Evolutionary conservation across 23 tunicate genomes (phyloP).

Genomic region (Trididemnum nubilum): DNA sequence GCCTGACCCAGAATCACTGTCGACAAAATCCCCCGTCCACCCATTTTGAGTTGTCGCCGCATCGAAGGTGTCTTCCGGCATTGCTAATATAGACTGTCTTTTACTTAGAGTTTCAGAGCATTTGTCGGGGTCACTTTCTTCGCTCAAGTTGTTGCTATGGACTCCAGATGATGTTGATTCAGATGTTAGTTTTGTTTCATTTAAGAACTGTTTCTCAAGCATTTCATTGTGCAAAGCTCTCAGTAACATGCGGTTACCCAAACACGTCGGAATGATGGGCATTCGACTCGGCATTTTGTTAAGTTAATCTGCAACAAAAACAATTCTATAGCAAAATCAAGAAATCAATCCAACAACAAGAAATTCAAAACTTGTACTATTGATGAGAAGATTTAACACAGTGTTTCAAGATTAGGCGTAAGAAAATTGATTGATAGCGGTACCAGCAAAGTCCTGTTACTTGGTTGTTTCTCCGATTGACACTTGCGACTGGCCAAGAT

Average conservation of each 20-base stretch:
- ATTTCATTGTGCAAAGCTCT: constrained; percentile 71
- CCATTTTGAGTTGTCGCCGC: not conserved
- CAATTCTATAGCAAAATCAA: not conserved
- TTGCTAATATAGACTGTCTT: constrained; percentile 16
- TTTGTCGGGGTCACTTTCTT: constrained; percentile 25
- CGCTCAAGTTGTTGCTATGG: constrained; percentile 54
- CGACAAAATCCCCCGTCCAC: not conserved
- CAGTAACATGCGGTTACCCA: constrained; percentile 34
- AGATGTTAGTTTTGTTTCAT: not conserved
- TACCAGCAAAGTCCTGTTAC: too few species aligned
- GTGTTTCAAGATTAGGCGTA: too few species aligned
- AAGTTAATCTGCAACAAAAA: constrained; percentile 8
- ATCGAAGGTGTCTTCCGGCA: constrained; percentile 8
- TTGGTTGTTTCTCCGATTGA: too few species aligned
- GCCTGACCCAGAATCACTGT: constrained; percentile 18
- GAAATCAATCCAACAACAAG: too few species aligned
- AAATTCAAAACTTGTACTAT: too few species aligned
- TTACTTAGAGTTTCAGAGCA: not conserved
- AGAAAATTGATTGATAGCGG: too few species aligned
- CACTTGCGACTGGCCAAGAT: too few species aligned
- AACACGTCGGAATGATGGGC: constrained; percentile 55
- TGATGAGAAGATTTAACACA: too few species aligned
- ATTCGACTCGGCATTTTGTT: constrained; percentile 50
- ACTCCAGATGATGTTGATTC: constrained; percentile 31
- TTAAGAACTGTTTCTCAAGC: constrained; percentile 43